phyloP scores from a whole-genome alignment of 2,113 vertebrate genomes.

The Acanthochromis polyacanthus region DNA sequence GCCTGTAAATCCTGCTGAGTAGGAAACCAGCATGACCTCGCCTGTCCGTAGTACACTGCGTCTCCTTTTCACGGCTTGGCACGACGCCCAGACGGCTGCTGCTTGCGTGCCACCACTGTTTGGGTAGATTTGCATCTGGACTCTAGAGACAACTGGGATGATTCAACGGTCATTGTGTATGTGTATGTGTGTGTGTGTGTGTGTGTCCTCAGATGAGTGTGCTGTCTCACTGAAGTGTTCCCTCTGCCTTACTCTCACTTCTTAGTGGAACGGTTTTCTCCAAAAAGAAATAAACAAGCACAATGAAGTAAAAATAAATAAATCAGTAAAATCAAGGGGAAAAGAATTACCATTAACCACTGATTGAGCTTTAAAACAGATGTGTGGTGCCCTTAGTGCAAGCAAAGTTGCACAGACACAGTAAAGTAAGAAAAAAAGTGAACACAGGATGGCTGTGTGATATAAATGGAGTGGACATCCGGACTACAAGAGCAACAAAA shows the following conservation, averaged over 20 bases:
- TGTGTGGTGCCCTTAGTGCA: neutral
- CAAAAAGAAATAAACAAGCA: conserved; percentile 15
- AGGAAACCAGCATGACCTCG: conserved; percentile 60
- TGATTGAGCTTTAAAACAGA: conserved; percentile 19
- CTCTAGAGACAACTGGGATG: conserved; percentile 64
- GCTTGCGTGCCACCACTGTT: conserved; percentile 81
- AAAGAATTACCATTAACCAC: neutral
- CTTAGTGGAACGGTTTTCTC: conserved; percentile 28
- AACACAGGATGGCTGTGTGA: neutral
- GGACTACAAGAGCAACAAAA: neutral
- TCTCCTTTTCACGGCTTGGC: conserved; percentile 66
- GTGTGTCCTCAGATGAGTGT: conserved; percentile 13
- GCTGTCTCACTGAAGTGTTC: conserved; percentile 12
- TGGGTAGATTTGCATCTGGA: conserved; percentile 78
- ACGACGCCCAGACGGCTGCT: conserved; percentile 68
- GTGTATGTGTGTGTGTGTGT: conserved; percentile 23
- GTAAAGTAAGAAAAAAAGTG: neutral
- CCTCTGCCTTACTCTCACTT: conserved; percentile 31
- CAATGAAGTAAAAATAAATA: too few species aligned
- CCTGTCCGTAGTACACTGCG: conserved; percentile 54
- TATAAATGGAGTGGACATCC: conserved; percentile 1
- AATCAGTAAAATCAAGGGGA: conserved; percentile 3
- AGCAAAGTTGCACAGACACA: neutral
- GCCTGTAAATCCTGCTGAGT: conserved; percentile 57
- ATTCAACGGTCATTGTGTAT: conserved; percentile 53